Conservation (phyloP, 1,140 invertebrate species). For the Hirudo medicinalis region DNA sequence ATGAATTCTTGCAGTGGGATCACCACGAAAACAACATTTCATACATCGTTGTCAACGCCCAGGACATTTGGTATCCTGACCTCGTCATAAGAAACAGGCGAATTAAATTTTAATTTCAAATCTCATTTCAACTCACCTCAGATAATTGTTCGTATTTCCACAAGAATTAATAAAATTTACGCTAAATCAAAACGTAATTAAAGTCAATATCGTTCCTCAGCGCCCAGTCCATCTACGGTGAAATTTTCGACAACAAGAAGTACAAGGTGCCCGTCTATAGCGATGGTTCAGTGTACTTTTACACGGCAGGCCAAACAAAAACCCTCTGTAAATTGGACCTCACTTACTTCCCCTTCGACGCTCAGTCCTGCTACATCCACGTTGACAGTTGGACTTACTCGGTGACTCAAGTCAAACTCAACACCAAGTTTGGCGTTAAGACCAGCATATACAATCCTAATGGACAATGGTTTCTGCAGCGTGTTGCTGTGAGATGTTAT, state of each 20-base stretch:
- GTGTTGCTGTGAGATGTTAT: conserved; percentile 1
- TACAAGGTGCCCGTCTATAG: conserved; percentile 30
- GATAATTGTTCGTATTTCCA: no score
- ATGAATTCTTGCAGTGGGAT: conserved; percentile 3
- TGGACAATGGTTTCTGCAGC: conserved; percentile 32
- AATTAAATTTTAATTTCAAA: no score
- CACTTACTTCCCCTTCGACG: conserved; percentile 29
- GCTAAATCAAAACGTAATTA: neutral
- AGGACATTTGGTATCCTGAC: conserved; percentile 13
- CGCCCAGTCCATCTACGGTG: conserved; percentile 30
- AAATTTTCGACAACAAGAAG: conserved; percentile 29
- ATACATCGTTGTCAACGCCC: neutral
- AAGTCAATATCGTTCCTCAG: conserved; percentile 21
- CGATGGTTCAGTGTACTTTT: conserved; percentile 31
- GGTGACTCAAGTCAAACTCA: conserved; percentile 20
- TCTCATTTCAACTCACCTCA: no score
- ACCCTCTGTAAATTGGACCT: conserved; percentile 26
- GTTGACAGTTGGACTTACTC: conserved; percentile 43
- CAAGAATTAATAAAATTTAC: no score
- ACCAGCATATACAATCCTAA: conserved; percentile 30
- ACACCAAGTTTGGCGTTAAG: neutral
- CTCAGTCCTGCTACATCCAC: conserved; percentile 32
- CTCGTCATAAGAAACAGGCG: neutral
- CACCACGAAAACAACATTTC: neutral
- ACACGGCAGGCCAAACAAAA: conserved; percentile 31